Conservation (phyloP, 1,140 invertebrate species). For the Zaprionus ornatus region DNA sequence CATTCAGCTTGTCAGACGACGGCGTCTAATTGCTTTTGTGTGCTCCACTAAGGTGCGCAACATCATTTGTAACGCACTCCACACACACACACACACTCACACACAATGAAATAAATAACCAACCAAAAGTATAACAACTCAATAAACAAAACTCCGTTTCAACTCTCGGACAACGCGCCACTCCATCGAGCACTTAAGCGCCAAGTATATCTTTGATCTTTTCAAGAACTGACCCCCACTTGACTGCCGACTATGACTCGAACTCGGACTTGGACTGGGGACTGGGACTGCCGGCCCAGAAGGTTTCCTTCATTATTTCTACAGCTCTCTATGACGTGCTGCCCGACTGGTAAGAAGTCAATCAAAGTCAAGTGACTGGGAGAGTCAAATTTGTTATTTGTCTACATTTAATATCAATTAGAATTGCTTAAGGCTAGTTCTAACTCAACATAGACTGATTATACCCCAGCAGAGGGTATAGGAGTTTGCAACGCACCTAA, state of each 20-base stretch:
- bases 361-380: neutral
- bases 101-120: slow-evolving; percentile 23
- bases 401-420: neutral
- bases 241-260: slow-evolving; percentile 53
- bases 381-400: neutral
- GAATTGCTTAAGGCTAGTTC: neutral
- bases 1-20: slow-evolving; percentile 73
- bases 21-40: slow-evolving; percentile 80
- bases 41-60: slow-evolving; percentile 77
- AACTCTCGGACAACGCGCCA: slow-evolving; percentile 8
- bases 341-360: neutral
- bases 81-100: slow-evolving; percentile 19
- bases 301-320: slow-evolving; percentile 18
- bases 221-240: slow-evolving; percentile 70
- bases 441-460: no score
- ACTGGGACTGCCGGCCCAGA: slow-evolving; percentile 2
- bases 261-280: no score
- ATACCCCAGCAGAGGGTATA: no score
- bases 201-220: slow-evolving; percentile 78
- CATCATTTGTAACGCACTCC: slow-evolving; percentile 66
- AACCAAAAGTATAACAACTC: slow-evolving; percentile 71
- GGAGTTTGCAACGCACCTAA: no score
- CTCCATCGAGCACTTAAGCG: slow-evolving; percentile 70
- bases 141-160: slow-evolving; percentile 56
- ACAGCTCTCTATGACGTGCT: slow-evolving; percentile 7